Evolutionary conservation across 2,888 invertebrate species (phyloP).

Genomic region (Rhimphoctona megacephalus): DNA sequence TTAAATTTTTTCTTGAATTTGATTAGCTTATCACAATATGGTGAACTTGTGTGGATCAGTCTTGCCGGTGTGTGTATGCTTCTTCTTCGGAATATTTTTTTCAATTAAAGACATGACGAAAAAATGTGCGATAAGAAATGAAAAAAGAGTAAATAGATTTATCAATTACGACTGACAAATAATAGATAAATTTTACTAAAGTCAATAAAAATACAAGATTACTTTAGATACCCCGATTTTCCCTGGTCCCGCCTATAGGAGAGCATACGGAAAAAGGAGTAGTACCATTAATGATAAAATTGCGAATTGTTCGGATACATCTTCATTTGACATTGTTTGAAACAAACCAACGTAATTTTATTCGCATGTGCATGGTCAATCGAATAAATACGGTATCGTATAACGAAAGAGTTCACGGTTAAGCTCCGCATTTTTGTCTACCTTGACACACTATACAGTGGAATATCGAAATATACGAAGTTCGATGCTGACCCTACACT

Average conservation of each 20-base stretch:
- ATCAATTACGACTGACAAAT: neutral
- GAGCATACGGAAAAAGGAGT: neutral
- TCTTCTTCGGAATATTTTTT: neutral
- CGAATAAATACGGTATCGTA: constrained; percentile 12
- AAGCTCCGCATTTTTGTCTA: neutral
- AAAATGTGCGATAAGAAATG: neutral
- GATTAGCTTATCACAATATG: neutral
- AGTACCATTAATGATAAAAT: neutral
- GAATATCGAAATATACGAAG: constrained; percentile 52
- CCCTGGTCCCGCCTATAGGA: neutral
- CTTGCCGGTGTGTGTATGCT: too few species aligned
- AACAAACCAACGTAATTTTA: neutral
- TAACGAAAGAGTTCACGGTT: neutral
- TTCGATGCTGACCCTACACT: constrained; percentile 24
- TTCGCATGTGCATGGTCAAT: neutral
- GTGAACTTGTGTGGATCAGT: too few species aligned
- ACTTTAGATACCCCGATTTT: neutral
- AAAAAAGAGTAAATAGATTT: neutral
- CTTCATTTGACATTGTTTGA: neutral
- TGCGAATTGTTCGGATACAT: neutral
- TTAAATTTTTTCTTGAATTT: neutral
- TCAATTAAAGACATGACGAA: neutral
- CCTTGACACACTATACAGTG: constrained; percentile 30
- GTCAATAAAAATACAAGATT: neutral
- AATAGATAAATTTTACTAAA: neutral